Evolutionary conservation across 1,140 invertebrate species (phyloP), one percentile per base, ranked within the genome.

Genomic region (Eumaeus atala): DNA sequence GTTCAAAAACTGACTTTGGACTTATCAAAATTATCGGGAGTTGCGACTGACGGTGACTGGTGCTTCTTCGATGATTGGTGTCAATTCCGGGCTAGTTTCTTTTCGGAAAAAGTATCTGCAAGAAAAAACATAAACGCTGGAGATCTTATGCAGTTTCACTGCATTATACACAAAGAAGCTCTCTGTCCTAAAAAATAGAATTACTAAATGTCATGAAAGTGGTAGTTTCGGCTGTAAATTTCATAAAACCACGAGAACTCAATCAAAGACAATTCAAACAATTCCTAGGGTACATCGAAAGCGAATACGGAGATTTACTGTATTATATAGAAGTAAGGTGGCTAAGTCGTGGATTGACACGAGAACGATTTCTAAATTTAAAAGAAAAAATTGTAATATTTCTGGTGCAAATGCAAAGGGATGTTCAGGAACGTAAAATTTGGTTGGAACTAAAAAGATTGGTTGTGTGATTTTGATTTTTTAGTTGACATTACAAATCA

Each of bases 221-320:
- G 18, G 60, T 58, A 48, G 54, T 62, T 51, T 44, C 50, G 47
- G 58, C 47, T 55, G 56, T 58, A 54, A 62, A 62, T 55, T 58
- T 58, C 50, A 62, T 62, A 51, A 62, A 51, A 56, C 37, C 37
- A 57, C 37, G 10, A 38, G 37, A 9, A 38, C 48, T 61, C 33
- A 57, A 54, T 52, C 54, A 54, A 34, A 44, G 59, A 11, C 55
- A 56, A 58, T 62, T 62, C 50, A 44, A 54, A 54, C 51, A 57
- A 51, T 58, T 62, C 48, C 50, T 56, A 44, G 33, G 51, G 38
- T 55, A 62, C 42, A 47, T 56, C 14, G 51, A 54, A 54, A 48
- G 40, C 52, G 40, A 51, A 54, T 54, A 61, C 37, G 40, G 42
- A 56, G 54, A 55, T 54, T 34, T 59, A 49, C 51, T 61, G 47